A percentile compares a stretch with the other conserved stretches of the same genome.
Evolutionary conservation across 2,113 vertebrate species (phyloP).

Genomic region (Charina bottae): DNA sequence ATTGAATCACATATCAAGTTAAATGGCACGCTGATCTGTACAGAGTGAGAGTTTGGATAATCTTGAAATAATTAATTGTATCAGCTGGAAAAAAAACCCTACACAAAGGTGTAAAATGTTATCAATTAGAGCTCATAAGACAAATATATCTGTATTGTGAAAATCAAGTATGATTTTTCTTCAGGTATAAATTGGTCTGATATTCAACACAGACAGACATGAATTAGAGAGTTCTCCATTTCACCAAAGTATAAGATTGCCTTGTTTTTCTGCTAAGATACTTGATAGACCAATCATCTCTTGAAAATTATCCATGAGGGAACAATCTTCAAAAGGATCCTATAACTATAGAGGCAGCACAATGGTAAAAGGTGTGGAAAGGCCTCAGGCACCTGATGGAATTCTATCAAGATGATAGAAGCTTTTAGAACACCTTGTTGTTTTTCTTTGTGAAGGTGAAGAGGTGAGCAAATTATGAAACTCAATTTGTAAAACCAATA

Average conservation of each 20-base stretch:
- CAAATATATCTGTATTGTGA: not conserved
- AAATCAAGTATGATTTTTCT: not conserved
- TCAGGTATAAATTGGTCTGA: not conserved
- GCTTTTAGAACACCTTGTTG: too few relatives aligned
- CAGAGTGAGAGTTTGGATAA: not conserved
- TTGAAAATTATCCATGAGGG: not conserved
- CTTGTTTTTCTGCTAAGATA: not conserved
- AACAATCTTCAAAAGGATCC: not conserved
- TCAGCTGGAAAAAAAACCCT: not conserved
- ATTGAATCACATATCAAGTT: not conserved
- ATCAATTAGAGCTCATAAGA: not conserved
- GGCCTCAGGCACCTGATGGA: not conserved
- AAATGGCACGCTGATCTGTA: not conserved
- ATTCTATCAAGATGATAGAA: not conserved
- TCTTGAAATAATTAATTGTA: not conserved
- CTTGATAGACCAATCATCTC: not conserved
- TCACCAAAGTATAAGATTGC: not conserved
- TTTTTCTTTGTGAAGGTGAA: not conserved
- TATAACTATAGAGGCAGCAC: not conserved
- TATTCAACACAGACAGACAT: not conserved
- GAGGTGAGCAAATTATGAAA: not conserved
- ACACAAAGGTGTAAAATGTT: not conserved
- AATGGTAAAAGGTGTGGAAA: not conserved
- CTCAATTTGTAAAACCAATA: not conserved
- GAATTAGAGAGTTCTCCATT: not conserved